Evolutionary conservation across 2,888 invertebrate genomes (phyloP).

Genomic region (Clitarchus hookeri): DNA sequence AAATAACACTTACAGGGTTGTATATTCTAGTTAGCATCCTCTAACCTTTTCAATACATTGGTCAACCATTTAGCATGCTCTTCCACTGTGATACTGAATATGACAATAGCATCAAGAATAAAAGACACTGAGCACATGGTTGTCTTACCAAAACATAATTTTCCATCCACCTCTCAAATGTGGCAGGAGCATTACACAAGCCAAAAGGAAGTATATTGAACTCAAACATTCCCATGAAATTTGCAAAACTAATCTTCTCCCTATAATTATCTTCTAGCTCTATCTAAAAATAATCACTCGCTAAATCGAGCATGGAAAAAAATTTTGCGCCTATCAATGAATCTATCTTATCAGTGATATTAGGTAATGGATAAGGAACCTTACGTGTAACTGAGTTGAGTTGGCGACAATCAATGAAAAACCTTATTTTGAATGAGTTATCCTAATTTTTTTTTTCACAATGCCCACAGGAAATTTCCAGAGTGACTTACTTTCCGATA

Average conservation of each 20-base stretch:
- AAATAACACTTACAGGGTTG: slow-evolving; percentile 41
- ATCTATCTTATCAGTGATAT: not conserved
- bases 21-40: not conserved
- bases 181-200: not conserved
- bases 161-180: not conserved
- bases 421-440: not conserved
- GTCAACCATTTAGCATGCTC: no score
- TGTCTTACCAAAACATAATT: not conserved
- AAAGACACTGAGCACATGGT: not conserved
- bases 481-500: not conserved
- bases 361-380: not conserved
- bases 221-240: not conserved
- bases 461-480: not conserved
- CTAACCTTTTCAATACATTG: not conserved
- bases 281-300: not conserved
- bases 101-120: not conserved
- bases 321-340: not conserved
- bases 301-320: not conserved
- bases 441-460: not conserved
- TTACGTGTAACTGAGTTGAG: not conserved
- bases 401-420: not conserved
- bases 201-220: slow-evolving; percentile 19
- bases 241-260: not conserved
- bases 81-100: not conserved
- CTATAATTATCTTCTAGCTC: not conserved